A percentile compares a stretch with the other conserved stretches of the same genome.
Evolutionary conservation across 1,140 invertebrate genomes (phyloP).

Genomic region (Notospermus geniculatus): DNA sequence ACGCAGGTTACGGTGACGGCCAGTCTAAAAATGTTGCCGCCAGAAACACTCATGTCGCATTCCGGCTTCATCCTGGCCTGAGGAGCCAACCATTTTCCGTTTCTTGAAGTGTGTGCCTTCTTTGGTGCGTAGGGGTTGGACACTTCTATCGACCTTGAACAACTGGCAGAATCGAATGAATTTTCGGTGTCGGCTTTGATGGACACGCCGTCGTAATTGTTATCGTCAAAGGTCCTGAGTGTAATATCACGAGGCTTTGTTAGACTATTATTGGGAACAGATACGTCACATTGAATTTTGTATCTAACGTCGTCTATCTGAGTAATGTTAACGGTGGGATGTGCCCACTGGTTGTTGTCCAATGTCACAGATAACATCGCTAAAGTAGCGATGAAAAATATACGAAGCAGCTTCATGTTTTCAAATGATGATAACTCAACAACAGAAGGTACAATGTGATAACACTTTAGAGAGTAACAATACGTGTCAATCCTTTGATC

Average conservation of each 20-base stretch:
- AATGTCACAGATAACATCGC: no score
- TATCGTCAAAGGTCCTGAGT: constrained; percentile 3
- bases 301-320: neutral
- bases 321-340: neutral
- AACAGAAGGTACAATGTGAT: no score
- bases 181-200: neutral
- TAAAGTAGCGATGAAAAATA: no score
- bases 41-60: neutral
- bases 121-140: neutral
- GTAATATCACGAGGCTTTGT: neutral
- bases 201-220: neutral
- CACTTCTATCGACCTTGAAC: neutral
- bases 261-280: neutral
- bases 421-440: no score
- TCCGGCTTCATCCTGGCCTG: neutral
- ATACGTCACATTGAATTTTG: neutral
- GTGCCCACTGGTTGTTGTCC: neutral
- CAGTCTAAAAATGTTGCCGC: neutral
- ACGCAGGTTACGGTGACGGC: neutral
- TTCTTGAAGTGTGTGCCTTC: neutral
- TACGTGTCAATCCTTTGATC: no score
- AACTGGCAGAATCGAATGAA: neutral
- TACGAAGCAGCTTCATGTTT: no score
- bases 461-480: no score
- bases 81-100: neutral